Base-by-base conservation (phyloP, 1,140 invertebrate genomes). In the Anadara kagoshimensis region DNA sequence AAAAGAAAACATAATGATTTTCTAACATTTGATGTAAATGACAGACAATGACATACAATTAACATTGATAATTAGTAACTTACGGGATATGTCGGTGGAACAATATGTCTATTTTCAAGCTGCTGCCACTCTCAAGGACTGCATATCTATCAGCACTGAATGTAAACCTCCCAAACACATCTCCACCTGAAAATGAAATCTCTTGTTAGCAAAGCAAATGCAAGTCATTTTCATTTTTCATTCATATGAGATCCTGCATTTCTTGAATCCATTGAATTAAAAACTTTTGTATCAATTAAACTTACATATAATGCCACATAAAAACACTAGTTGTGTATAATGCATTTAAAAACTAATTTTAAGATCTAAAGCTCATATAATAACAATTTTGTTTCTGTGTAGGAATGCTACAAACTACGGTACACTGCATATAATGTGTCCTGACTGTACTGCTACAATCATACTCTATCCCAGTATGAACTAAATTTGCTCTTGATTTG, bases 41-140 rank as follows among this genome's bases (percentile, higher is more conserved):
- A n/a, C n/a, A n/a, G n/a, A n/a, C n/a, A n/a, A n/a, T n/a, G n/a
- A n/a, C n/a, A n/a, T n/a, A n/a, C n/a, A n/a, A n/a, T n/a, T n/a
- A n/a, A n/a, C n/a, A 36, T 36, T 22, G 10, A 51, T 18, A 16
- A 18, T 51, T 51, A 20, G 14, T 14, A 54, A 84, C 84, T 80
- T 78, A 86, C 83, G 75, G 78, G 41, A 85, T 67, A 36, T 82
- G 81, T 68, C 86, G 71, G 68, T 86, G 84, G 65, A 86, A 87
- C 11, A 86, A 64, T 18, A 87, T 70, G 62, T 87, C 86, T 22
- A 87, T 72, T 56, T 81, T 79, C 16, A 87, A 62, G 4, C 72
- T 71, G 5, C 86, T 85, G 36, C 81, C 81, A 80, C 86, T 86
- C 57, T 87, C 86, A 62, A 87, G 71, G 8, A 87, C 84, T 59